Evolutionary conservation across 2,113 vertebrate genomes (phyloP), one percentile per base, ranked within the genome.

Genomic region (Eubucco bourcierii): DNA sequence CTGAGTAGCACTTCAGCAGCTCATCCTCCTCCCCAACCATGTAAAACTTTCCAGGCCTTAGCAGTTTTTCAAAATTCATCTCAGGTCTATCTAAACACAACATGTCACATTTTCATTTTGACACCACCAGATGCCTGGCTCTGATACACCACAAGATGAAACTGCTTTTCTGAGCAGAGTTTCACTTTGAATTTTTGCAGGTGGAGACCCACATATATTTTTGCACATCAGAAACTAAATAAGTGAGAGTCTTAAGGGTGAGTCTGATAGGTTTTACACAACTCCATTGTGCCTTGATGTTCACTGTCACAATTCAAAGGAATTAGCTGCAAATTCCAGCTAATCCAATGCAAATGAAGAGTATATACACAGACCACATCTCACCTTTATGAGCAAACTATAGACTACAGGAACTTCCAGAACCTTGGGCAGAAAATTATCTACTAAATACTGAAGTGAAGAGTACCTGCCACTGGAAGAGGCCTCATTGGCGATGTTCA

Each of bases 151-250:
- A 34, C 1, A 14, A 89, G 52, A 67, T 13, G 33, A 95, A 93
- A 78, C 37, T 15, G 29, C 58, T 90, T 78, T 90, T 90, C 79
- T 77, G 60, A 90, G 55, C 5, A 14, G 37, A 88, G 37, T 85
- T 93, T 91, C 91, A 47, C 24, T 55, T 67, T 73, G 75, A 88
- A 68, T 61, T 94, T 87, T 74, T 41, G 31, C 78, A 82, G 72
- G 79, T 63, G 61, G 47, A 80, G 52, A 71, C 41, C 33, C 28
- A 67, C 86, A 29, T 41, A 19, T 52, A 58, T 60, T 71, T 68
- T 67, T 71, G 68, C 31, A 27, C 52, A 88, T 15, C 23, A 56
- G 52, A 87, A 89, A 60, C 8, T 29, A 52, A 87, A 2, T 14
- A 68, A 90, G 4, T 73, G 23, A 59, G 58, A 66, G 18, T 5